Evolutionary conservation across 2,797 vertebrate species (phyloP).

Genomic region (Peromyscus nudipes): DNA sequence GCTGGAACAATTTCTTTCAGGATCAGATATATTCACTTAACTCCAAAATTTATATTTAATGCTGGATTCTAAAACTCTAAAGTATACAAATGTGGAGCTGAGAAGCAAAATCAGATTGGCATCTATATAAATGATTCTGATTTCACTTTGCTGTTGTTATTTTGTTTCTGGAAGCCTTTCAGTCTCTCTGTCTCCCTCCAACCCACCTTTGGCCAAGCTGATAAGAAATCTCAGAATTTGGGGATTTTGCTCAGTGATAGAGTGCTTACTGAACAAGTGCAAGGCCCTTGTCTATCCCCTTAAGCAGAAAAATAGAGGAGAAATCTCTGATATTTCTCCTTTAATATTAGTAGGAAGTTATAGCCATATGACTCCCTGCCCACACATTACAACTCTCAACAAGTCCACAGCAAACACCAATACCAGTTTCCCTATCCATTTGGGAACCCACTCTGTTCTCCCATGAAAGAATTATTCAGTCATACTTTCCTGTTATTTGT

Average conservation of each 20-base stretch:
- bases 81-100: constrained; percentile 4
- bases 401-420: neutral
- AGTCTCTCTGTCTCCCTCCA: neutral
- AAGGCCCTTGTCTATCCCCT: neutral
- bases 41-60: constrained; percentile 17
- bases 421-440: neutral
- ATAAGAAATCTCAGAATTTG: neutral
- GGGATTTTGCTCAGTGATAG: neutral
- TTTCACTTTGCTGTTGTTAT: neutral
- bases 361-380: neutral
- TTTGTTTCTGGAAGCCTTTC: neutral
- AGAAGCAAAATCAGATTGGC: neutral
- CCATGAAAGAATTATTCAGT: neutral
- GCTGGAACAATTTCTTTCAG: neutral
- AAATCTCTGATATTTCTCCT: neutral
- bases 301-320: neutral
- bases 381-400: neutral
- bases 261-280: neutral
- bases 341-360: neutral
- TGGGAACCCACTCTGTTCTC: neutral
- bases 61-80: neutral
- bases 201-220: neutral
- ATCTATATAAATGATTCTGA: neutral
- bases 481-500: neutral
- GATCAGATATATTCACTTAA: neutral